A percentile compares a stretch with the other conserved stretches of the same genome.
Conservation (phyloP, 2,797 vertebrate genomes). For the Manis pentadactyla region DNA sequence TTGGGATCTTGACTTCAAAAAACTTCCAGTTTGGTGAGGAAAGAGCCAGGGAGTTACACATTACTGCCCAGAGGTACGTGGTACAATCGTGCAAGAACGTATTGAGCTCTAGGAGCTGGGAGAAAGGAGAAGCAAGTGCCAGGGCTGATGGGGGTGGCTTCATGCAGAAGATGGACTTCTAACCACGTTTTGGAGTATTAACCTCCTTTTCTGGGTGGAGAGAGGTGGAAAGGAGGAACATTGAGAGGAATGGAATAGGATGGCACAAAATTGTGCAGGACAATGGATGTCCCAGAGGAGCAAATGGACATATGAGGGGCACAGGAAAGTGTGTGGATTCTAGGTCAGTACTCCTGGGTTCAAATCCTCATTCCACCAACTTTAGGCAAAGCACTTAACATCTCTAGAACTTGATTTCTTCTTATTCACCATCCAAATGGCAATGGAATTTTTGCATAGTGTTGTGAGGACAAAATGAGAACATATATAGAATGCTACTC, state of each 20-base stretch:
- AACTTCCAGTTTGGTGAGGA: background rate
- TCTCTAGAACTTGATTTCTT: background rate
- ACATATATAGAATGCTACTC: accelerated
- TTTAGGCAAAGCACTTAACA: background rate
- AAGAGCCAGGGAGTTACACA: background rate
- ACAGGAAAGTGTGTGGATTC: accelerated
- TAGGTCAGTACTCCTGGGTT: background rate
- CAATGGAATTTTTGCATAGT: background rate
- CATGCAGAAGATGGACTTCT: background rate
- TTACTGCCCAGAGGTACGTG: background rate
- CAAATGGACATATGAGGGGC: no score
- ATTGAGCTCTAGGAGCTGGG: background rate
- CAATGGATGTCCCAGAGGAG: background rate
- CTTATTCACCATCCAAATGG: background rate
- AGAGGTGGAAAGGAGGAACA: background rate
- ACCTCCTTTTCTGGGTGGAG: background rate
- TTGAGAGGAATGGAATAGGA: background rate
- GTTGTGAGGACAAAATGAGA: background rate
- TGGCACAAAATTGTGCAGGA: accelerated
- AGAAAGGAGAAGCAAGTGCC: background rate
- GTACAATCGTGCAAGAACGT: background rate
- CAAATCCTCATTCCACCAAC: background rate
- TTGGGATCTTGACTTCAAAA: background rate
- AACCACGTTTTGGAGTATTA: background rate
- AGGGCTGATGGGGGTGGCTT: background rate